Percentiles rank a stretch among this genome's conserved stretches.
These are phyloP conservation scores for Xenopus borealis DNA, from an alignment of 2,113 vertebrate genomes.

Conservation along the genomic window DNA sequence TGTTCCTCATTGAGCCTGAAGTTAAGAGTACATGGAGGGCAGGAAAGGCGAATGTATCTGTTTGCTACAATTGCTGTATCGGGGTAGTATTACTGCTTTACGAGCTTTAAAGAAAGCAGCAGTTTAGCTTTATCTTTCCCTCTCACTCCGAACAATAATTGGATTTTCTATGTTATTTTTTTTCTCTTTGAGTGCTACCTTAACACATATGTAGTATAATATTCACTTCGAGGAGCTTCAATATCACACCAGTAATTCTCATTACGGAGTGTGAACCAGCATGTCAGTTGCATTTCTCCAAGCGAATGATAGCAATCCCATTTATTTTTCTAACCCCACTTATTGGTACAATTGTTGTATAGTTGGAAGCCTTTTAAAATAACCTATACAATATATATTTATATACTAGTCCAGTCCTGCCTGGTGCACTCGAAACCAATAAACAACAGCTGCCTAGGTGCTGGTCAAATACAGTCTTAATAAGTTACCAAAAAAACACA, in stretches of 20 bases:
- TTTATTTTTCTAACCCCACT: slow-evolving; percentile 19
- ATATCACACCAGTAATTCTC: slow-evolving; percentile 43
- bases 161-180: slow-evolving; percentile 9
- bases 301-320: slow-evolving; percentile 28
- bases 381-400: background rate
- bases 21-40: slow-evolving; percentile 33
- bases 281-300: slow-evolving; percentile 33
- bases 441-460: no score
- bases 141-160: slow-evolving; percentile 33
- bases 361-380: background rate
- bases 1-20: slow-evolving; percentile 22
- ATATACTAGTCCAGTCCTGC: slow-evolving; percentile 7
- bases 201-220: slow-evolving; percentile 23
- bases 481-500: no score
- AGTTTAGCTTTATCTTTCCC: slow-evolving; percentile 13
- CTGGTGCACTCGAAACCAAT: no score
- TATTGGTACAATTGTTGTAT: background rate
- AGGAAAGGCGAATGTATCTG: slow-evolving; percentile 34
- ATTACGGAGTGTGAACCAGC: slow-evolving; percentile 40
- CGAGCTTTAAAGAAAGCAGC: slow-evolving; percentile 15
- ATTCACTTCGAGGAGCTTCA: slow-evolving; percentile 21
- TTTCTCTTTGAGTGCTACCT: slow-evolving; percentile 4
- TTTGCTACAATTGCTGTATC: slow-evolving; percentile 36
- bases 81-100: slow-evolving; percentile 11
- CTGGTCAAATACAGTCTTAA: no score